Evolutionary conservation across 1,140 invertebrate species (phyloP).

Genomic region (Anastrepha ludens): DNA sequence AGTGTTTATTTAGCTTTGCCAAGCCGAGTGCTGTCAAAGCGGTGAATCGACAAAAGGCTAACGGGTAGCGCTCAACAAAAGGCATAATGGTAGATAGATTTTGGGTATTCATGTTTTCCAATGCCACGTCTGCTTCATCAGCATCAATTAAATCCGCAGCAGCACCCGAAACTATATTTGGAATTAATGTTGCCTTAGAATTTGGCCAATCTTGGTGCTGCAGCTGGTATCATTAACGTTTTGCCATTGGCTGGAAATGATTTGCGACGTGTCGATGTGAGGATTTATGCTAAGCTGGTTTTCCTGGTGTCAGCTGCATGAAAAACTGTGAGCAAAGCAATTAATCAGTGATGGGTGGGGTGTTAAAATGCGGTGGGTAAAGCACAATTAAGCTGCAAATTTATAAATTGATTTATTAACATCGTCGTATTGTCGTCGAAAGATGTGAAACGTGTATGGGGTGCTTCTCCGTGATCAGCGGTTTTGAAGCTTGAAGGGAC

Average conservation of each 20-base stretch:
- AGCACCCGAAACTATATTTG: neutral
- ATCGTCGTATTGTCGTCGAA: too few relatives aligned
- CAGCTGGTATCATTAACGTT: neutral
- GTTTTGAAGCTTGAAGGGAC: too few relatives aligned
- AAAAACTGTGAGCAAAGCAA: neutral
- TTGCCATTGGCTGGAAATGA: neutral
- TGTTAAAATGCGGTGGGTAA: too few relatives aligned
- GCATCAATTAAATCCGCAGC: constrained; percentile 4
- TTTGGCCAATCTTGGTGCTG: neutral
- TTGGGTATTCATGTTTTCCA: too few relatives aligned
- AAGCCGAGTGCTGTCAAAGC: neutral
- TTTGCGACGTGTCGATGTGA: neutral
- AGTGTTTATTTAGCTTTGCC: constrained; percentile 14
- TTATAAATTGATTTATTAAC: neutral
- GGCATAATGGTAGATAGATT: neutral
- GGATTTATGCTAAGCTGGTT: neutral
- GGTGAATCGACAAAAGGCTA: neutral
- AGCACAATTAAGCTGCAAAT: too few relatives aligned
- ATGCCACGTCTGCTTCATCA: neutral
- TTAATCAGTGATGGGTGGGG: neutral
- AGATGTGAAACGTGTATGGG: too few relatives aligned
- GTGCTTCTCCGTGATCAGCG: too few relatives aligned
- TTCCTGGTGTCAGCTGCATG: neutral
- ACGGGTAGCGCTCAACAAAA: neutral
- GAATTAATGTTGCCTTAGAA: neutral